A percentile compares a stretch with the other conserved stretches of the same genome.
These are phyloP conservation scores for Leptopterna dolabrata DNA, from an alignment of 2,888 invertebrate genomes.

Conservation along the genomic window DNA sequence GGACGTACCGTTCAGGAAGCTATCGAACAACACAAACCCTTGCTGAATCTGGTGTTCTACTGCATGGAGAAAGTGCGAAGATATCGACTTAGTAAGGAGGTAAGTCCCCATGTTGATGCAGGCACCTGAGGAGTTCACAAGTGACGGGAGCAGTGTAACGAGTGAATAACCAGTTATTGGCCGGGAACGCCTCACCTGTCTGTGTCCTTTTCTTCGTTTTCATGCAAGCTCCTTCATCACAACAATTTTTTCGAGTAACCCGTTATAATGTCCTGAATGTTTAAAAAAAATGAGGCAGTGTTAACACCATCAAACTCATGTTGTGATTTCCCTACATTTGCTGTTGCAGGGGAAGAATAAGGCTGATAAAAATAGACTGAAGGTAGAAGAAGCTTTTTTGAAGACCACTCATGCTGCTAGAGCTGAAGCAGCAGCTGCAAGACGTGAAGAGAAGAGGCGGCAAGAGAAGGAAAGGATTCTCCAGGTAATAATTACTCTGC, in stretches of 20 bases:
- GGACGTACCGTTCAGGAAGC: constrained; percentile 76
- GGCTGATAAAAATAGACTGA: constrained; percentile 93
- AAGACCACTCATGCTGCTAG: constrained; percentile 96
- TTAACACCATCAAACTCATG: too few species aligned
- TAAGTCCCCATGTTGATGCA: constrained; percentile 65
- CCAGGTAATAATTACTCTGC: too few species aligned
- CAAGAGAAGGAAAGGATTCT: constrained; percentile 94
- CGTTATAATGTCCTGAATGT: too few species aligned
- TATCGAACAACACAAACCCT: constrained; percentile 81
- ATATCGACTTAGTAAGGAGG: constrained; percentile 90
- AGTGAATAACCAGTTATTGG: too few species aligned
- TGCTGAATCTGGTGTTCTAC: constrained; percentile 91
- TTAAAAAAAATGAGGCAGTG: too few species aligned
- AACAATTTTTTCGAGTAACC: too few species aligned
- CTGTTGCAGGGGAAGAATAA: constrained; percentile 80
- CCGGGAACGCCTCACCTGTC: too few species aligned
- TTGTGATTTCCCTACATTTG: neutral
- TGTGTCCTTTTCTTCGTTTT: too few species aligned
- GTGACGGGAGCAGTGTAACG: too few species aligned
- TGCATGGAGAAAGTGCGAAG: constrained; percentile 91
- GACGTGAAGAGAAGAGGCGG: constrained; percentile 92
- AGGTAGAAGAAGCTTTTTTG: constrained; percentile 92
- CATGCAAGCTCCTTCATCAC: too few species aligned
- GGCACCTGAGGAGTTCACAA: too few species aligned
- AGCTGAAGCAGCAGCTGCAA: constrained; percentile 94